Conservation (phyloP, 1,140 invertebrate species). For the Trichonephila clavata region DNA sequence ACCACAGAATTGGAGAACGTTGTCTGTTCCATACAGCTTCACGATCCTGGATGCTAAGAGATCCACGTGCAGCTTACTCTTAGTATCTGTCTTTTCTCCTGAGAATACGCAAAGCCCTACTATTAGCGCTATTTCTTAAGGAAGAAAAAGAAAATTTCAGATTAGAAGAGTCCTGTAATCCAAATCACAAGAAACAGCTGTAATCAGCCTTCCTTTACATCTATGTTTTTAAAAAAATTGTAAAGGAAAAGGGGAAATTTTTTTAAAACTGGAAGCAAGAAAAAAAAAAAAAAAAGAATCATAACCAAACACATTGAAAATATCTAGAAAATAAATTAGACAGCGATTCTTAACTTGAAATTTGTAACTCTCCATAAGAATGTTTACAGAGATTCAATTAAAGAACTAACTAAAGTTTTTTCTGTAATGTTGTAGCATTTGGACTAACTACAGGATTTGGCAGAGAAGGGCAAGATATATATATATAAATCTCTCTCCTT, state of each 20-base stretch:
- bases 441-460: too few species aligned
- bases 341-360: too few species aligned
- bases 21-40: conserved; percentile 8
- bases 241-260: background rate
- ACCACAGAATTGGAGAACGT: conserved; percentile 64
- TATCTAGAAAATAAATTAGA: too few species aligned
- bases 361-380: too few species aligned
- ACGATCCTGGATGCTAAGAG: conserved; percentile 17
- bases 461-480: too few species aligned
- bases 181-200: conserved; percentile 72
- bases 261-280: background rate
- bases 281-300: background rate
- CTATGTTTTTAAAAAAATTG: conserved; percentile 32
- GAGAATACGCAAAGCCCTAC: conserved; percentile 70
- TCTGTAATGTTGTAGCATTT: too few species aligned
- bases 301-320: too few species aligned
- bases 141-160: conserved; percentile 75
- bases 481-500: too few species aligned
- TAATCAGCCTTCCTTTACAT: conserved; percentile 76
- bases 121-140: conserved; percentile 72
- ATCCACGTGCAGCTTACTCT: conserved; percentile 52
- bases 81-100: conserved; percentile 45
- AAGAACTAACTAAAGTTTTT: too few species aligned
- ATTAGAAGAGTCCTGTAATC: conserved; percentile 69
- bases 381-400: too few species aligned